A percentile compares a stretch with the other conserved stretches of the same genome.
phyloP scores from a whole-genome alignment of 2,113 vertebrate genomes.

The Macroglossus sobrinus region DNA sequence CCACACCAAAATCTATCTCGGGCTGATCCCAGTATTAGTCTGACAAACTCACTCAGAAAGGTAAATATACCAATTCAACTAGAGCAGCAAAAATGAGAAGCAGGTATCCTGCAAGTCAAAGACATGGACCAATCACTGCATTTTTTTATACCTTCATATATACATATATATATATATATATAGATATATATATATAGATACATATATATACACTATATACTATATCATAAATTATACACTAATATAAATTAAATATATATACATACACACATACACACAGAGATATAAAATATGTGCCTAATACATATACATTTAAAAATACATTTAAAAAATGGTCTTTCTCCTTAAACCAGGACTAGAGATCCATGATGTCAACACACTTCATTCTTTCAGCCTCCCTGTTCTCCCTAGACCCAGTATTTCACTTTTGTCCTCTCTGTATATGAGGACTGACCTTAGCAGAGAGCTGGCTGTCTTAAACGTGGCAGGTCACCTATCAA shows the following conservation, averaged over 20 bases:
- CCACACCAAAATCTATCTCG: neutral
- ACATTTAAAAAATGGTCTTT: neutral
- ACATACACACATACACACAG: too few relatives aligned
- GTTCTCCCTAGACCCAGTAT: conserved; percentile 2
- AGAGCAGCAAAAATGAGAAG: neutral
- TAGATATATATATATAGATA: neutral
- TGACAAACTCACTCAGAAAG: conserved; percentile 45
- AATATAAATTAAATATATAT: too few relatives aligned
- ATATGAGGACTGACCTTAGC: conserved; percentile 77
- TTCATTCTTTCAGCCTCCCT: conserved; percentile 24
- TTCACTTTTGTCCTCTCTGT: conserved; percentile 61
- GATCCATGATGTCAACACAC: conserved; percentile 42
- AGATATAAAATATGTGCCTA: neutral
- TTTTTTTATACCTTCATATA: neutral
- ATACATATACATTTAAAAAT: neutral
- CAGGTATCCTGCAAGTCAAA: conserved; percentile 15
- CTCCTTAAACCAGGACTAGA: neutral
- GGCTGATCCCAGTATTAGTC: neutral
- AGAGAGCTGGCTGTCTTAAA: conserved; percentile 74
- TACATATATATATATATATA: neutral
- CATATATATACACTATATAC: neutral
- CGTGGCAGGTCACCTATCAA: conserved; percentile 84
- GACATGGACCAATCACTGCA: neutral
- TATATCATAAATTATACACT: too few relatives aligned
- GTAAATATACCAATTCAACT: neutral